These are phyloP conservation scores for Allolobophora icterica DNA, from an alignment of 2,888 invertebrate species.

Conservation along the genomic window DNA sequence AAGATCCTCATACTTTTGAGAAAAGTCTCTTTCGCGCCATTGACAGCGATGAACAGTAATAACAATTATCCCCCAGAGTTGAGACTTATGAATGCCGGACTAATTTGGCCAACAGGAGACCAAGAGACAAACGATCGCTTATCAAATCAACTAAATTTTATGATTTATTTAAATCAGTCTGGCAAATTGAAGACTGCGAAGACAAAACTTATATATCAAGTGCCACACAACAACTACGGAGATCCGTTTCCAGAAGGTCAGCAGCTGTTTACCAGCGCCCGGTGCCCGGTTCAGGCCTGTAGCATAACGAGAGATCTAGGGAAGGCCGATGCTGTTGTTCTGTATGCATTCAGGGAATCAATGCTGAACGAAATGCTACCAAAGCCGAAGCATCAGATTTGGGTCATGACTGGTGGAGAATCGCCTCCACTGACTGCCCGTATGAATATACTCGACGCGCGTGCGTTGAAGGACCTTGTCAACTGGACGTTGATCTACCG, in stretches of 20 bases:
- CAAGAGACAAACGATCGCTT: not conserved
- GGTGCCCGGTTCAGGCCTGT: not conserved
- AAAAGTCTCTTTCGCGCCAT: no score
- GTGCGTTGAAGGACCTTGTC: not conserved
- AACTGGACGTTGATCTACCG: constrained; percentile 54
- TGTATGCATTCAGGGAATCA: not conserved
- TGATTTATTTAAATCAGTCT: not conserved
- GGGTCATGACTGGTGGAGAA: constrained; percentile 1
- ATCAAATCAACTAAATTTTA: not conserved
- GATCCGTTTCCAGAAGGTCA: not conserved
- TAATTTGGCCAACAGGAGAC: no score
- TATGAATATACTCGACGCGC: not conserved
- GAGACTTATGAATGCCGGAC: no score
- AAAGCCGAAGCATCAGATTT: not conserved
- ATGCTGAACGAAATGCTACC: not conserved
- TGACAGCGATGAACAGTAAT: no score
- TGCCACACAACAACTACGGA: constrained; percentile 7
- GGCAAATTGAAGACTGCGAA: not conserved
- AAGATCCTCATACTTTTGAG: no score
- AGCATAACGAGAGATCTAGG: constrained; percentile 4
- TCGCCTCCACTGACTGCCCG: not conserved
- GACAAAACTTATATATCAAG: not conserved
- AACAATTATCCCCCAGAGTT: no score
- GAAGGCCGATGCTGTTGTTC: not conserved
- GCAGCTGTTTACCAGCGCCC: not conserved